phyloP scores from a whole-genome alignment of 2,888 invertebrate species.

The Herminia tarsipennalis region DNA sequence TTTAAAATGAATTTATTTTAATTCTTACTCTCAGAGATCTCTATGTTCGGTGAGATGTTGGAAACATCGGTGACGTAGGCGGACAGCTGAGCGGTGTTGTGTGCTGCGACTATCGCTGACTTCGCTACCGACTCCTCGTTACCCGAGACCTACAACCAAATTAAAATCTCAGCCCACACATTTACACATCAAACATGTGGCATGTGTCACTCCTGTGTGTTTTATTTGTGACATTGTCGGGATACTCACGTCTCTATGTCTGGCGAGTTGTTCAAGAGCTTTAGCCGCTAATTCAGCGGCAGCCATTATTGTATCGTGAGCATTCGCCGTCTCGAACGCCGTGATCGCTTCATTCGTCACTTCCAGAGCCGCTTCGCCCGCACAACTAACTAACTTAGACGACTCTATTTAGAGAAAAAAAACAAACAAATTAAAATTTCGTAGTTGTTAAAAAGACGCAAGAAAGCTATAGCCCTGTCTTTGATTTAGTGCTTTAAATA shows the following conservation, averaged over 20 bases:
- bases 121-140: slow-evolving; percentile 69
- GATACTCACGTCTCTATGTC: slow-evolving; percentile 52
- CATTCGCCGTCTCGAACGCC: slow-evolving; percentile 60
- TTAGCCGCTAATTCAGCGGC: slow-evolving; percentile 65
- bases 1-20: not conserved
- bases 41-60: slow-evolving; percentile 65
- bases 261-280: slow-evolving; percentile 65
- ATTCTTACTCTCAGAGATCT: slow-evolving; percentile 71
- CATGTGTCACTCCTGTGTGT: not conserved
- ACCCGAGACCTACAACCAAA: slow-evolving; percentile 57
- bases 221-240: not conserved
- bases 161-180: not conserved
- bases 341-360: slow-evolving; percentile 65
- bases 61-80: slow-evolving; percentile 70
- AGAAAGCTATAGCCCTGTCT: too few relatives aligned
- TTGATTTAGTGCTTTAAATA: too few relatives aligned
- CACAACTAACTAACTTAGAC: slow-evolving; percentile 57
- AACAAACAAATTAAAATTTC: not conserved
- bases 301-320: slow-evolving; percentile 59
- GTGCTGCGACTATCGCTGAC: slow-evolving; percentile 66
- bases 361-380: slow-evolving; percentile 66
- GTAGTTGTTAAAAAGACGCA: too few relatives aligned
- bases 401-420: slow-evolving; percentile 40
- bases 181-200: not conserved
- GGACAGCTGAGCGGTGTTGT: slow-evolving; percentile 73